Evolutionary conservation across 2,113 vertebrate species (phyloP).

Genomic region (Ondatra zibethicus): DNA sequence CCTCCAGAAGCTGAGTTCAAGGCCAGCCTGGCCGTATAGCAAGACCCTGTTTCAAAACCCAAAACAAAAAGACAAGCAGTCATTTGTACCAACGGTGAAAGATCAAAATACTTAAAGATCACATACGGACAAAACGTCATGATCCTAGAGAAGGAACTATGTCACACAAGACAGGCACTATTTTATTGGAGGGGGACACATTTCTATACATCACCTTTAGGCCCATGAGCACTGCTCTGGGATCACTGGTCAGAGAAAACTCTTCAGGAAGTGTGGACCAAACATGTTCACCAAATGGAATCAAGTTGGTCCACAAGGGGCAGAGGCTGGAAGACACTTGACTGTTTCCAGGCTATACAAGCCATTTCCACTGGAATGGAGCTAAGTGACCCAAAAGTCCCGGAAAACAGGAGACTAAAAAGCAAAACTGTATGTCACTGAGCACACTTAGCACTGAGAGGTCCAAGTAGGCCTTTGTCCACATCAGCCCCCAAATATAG

Average conservation of each 20-base stretch:
- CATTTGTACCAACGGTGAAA: not conserved
- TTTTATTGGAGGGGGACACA: not conserved
- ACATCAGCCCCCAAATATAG: constrained; percentile 25
- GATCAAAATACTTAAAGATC: not conserved
- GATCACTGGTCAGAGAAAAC: not conserved
- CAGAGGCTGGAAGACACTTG: not conserved
- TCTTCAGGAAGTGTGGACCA: not conserved
- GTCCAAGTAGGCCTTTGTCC: not conserved
- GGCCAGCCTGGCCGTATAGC: not conserved
- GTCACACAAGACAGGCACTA: not conserved
- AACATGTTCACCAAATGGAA: not conserved
- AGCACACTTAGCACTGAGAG: not conserved
- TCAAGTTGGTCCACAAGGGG: not conserved
- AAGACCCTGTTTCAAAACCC: not conserved
- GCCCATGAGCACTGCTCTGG: not conserved
- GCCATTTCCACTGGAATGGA: constrained; percentile 33
- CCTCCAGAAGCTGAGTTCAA: not conserved
- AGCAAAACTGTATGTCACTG: not conserved
- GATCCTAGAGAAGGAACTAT: constrained; percentile 26
- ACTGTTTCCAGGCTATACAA: not conserved
- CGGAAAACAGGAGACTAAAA: constrained; percentile 23
- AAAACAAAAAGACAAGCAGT: not conserved
- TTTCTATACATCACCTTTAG: not conserved
- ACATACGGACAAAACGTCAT: not conserved
- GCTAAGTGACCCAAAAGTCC: not conserved